phyloP scores from a whole-genome alignment of 2,113 vertebrate genomes.

The Ceratotherium simum region DNA sequence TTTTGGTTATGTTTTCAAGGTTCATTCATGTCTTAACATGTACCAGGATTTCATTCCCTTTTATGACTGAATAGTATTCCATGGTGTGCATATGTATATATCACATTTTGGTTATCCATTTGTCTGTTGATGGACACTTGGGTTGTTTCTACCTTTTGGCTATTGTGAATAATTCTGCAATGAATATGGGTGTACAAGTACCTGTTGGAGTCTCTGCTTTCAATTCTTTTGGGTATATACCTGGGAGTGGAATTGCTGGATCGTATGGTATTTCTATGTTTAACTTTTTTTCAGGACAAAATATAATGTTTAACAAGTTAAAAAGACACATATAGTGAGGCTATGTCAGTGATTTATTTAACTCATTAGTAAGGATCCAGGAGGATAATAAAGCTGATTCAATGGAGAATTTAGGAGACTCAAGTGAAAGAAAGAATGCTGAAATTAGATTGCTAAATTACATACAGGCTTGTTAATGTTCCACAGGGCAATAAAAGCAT shows the following conservation, averaged over 20 bases:
- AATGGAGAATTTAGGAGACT: neutral
- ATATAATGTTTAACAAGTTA: neutral
- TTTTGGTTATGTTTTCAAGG: neutral
- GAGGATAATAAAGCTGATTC: neutral
- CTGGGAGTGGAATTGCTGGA: neutral
- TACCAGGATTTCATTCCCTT: neutral
- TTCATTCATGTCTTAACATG: neutral
- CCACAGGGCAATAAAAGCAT: neutral
- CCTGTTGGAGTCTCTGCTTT: neutral
- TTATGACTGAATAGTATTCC: neutral
- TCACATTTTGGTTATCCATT: neutral
- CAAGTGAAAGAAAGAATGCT: neutral
- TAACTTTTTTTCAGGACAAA: neutral
- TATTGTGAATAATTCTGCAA: neutral
- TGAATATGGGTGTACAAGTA: neutral
- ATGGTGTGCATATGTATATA: neutral
- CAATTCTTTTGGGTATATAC: neutral
- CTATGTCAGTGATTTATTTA: neutral
- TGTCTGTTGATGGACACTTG: neutral
- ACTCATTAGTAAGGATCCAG: neutral
- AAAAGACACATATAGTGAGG: neutral
- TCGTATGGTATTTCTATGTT: neutral
- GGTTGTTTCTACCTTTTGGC: neutral
- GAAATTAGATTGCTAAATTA: neutral
- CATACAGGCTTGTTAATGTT: neutral